Evolutionary conservation across 2,113 vertebrate species (phyloP), one percentile per base, ranked within the genome.

Genomic region (Tetrax tetrax): DNA sequence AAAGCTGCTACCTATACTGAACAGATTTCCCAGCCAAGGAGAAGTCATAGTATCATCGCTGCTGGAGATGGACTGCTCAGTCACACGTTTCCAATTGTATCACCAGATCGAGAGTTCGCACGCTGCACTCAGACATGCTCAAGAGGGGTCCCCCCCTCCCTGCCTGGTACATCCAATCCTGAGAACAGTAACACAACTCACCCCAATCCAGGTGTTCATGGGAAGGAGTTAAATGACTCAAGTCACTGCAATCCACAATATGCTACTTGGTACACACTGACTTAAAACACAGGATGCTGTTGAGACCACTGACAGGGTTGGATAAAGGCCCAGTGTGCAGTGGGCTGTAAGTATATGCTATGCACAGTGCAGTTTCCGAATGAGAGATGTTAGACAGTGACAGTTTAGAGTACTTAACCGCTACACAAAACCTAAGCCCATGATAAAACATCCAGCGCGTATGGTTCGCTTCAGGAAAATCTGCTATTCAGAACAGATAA

Each of bases 231-330:
- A 59, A 71, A 14, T 10, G 10, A 47, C 23, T 56, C 50, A 41
- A 41, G 33, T 11, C 31, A 27, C 10, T 25, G 13, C 24, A 83
- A 83, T 33, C 3, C 28, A 47, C 28, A 60, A 38, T 5, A 38
- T 0, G 2, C 47, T 50, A 17, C 17, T 57, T 74, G 60, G 35
- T 48, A 13, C 3, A 4, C 0, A 2, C n/a, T 76, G 19, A 18
- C 10, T 65, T 12, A 43, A 77, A 16, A 57, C 38, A 47, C 12
- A 65, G 16, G 53, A 54, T 3, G 1, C 5, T 53, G 29, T 5
- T 33, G 48, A 48, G 47, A 78, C 9, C 29, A n/a, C 41, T 1
- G 8, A 24, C 10, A 33, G 20, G 1, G 11, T 3, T 50, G 41
- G 56, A 63, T 23, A 51, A 69, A 85, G 33, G 21, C 27, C 60